Conservation (phyloP, 2,888 invertebrate genomes). For the Drosophila affinis region DNA sequence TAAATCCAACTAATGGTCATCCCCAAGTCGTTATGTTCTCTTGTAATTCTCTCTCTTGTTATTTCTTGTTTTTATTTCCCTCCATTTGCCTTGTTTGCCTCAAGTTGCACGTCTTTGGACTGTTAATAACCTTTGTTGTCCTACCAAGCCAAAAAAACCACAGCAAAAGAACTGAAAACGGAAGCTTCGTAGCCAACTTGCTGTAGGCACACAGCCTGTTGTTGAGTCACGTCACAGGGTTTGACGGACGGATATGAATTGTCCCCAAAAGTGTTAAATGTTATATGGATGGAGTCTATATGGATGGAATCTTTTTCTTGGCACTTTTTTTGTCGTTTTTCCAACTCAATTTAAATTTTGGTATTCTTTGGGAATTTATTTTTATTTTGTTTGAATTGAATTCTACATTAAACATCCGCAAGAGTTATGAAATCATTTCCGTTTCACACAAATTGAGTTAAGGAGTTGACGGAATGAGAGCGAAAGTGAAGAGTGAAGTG, state of each 20-base stretch:
- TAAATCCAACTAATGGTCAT: neutral
- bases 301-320: slow-evolving; percentile 29
- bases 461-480: slow-evolving; percentile 32
- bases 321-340: slow-evolving; percentile 11
- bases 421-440: slow-evolving; percentile 70
- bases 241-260: slow-evolving; percentile 69
- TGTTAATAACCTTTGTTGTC: slow-evolving; percentile 70
- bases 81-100: slow-evolving; percentile 47
- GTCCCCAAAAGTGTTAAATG: slow-evolving; percentile 61
- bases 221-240: slow-evolving; percentile 54
- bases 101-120: slow-evolving; percentile 68
- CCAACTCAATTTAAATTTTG: slow-evolving; percentile 37
- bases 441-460: slow-evolving; percentile 65
- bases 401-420: slow-evolving; percentile 67
- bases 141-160: slow-evolving; percentile 33
- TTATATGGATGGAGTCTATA: slow-evolving; percentile 26
- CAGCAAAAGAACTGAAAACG: slow-evolving; percentile 54
- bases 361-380: slow-evolving; percentile 45
- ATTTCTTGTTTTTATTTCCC: slow-evolving; percentile 35
- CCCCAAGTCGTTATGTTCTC: neutral
- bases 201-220: slow-evolving; percentile 43
- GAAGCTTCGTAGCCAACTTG: slow-evolving; percentile 66
- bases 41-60: no score
- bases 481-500: slow-evolving; percentile 74
- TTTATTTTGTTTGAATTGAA: slow-evolving; percentile 51